phyloP scores from a whole-genome alignment of 2,888 invertebrate species.

The Drosophila kambysellisi region DNA sequence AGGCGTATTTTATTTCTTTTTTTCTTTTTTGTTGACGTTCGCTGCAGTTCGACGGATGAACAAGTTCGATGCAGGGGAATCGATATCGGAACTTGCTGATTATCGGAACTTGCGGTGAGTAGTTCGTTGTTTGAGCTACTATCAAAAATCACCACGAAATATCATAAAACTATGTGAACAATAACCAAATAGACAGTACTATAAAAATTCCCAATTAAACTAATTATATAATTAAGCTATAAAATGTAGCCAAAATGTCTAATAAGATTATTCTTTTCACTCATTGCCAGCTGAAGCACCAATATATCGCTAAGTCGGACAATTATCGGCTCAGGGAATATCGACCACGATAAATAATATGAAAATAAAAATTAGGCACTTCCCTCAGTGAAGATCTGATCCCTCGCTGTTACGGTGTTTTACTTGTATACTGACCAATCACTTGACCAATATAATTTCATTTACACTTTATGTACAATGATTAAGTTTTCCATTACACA shows the following conservation, averaged over 20 bases:
- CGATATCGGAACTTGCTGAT: neutral
- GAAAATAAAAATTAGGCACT: too few relatives aligned
- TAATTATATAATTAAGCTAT: neutral
- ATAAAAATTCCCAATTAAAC: neutral
- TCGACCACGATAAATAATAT: neutral
- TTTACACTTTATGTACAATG: too few relatives aligned
- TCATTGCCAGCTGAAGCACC: neutral
- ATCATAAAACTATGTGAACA: neutral
- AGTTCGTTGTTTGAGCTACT: neutral
- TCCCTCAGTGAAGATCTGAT: too few relatives aligned
- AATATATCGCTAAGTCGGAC: neutral
- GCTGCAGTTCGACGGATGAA: constrained; percentile 19
- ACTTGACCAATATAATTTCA: too few relatives aligned
- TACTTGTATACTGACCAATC: too few relatives aligned
- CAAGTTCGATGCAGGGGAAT: constrained; percentile 13
- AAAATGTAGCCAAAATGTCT: neutral
- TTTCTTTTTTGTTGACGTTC: constrained; percentile 50
- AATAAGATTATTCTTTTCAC: neutral
- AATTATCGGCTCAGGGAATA: neutral
- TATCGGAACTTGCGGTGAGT: neutral
- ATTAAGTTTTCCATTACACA: too few relatives aligned
- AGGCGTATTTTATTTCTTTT: constrained; percentile 36
- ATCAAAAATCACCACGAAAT: neutral
- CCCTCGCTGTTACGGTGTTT: too few relatives aligned
- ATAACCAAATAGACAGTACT: fast-evolving